phyloP scores from a whole-genome alignment of 2,797 vertebrate genomes.

The Kryptopterus vitreolus region DNA sequence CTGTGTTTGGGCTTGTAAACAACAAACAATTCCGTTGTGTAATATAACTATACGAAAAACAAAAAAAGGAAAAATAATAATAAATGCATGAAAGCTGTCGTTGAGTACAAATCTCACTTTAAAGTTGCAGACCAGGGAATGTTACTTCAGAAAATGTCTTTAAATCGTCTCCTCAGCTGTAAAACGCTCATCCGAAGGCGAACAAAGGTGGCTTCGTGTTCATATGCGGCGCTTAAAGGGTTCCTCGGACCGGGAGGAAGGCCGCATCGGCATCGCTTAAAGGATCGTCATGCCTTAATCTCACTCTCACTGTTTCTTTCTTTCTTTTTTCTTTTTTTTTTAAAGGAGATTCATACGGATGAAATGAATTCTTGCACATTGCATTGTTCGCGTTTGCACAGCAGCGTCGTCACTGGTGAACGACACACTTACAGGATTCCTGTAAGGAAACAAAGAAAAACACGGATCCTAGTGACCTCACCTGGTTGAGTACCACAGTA shows the following conservation, averaged over 20 bases:
- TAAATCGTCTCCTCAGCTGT: background rate
- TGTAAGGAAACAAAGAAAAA: background rate
- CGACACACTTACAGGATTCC: background rate
- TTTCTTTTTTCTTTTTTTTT: background rate
- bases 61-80: no score
- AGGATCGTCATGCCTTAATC: conserved; percentile 49
- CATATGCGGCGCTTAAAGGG: background rate
- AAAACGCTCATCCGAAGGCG: background rate
- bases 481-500: conserved; percentile 37
- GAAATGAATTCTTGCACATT: background rate
- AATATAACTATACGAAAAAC: background rate
- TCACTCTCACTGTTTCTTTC: conserved; percentile 5
- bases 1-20: conserved; percentile 2
- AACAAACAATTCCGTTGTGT: background rate
- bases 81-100: background rate
- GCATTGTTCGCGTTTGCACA: conserved; percentile 17
- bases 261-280: conserved; percentile 10
- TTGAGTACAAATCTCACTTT: background rate
- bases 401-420: background rate
- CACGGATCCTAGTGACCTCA: conserved; percentile 5
- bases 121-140: background rate
- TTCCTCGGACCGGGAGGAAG: background rate
- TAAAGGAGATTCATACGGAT: background rate
- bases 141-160: background rate
- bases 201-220: background rate